Evolutionary conservation across 2,113 vertebrate species (phyloP), one percentile per base, ranked within the genome.

Genomic region (Pygoscelis adeliae): DNA sequence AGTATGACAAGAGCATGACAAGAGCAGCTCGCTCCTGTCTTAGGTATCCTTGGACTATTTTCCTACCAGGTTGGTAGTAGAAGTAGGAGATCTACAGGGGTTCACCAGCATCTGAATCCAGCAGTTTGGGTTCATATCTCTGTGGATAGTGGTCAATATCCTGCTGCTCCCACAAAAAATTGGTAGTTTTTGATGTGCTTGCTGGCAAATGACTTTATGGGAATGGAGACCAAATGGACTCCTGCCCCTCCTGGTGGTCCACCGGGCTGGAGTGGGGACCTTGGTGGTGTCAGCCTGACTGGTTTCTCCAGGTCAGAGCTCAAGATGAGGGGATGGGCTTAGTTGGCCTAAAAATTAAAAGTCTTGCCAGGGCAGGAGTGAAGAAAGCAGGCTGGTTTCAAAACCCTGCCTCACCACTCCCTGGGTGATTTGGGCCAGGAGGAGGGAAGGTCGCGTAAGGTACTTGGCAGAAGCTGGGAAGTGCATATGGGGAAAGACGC

Each of bases 371-470:
- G 55, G 61, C 36, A 89, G 77, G 56, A 90, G 58, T 94, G 87
- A 89, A 89, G 72, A 80, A 96, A 96, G 58, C 40, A 63, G 86
- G 22, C 66, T 94, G 90, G 5, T 94, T 94, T 89, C 70, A 87
- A 88, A 95, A 47, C 70, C 42, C 38, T 78, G 61, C 34, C 82
- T 92, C 65, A 40, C 58, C 65, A 36, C 74, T 93, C 79, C 59
- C 38, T 56, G 56, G 73, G 74, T 77, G 76, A 82, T 91, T 67
- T 85, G 90, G 92, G 69, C 69, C 38, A 22, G 34, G 89, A 95
- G 90, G 76, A 95, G 84, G 85, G 89, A 93, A 94, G 96, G 93
- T 98, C 65, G 11, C 49, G 22, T 96, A 62, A 98, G 92, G 92
- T 95, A 65, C 90, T 98, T 95, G 88, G 94, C 83, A 87, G 71